Evolutionary conservation across 1,140 invertebrate genomes (phyloP).

Genomic region (Drosophila pectinifera): DNA sequence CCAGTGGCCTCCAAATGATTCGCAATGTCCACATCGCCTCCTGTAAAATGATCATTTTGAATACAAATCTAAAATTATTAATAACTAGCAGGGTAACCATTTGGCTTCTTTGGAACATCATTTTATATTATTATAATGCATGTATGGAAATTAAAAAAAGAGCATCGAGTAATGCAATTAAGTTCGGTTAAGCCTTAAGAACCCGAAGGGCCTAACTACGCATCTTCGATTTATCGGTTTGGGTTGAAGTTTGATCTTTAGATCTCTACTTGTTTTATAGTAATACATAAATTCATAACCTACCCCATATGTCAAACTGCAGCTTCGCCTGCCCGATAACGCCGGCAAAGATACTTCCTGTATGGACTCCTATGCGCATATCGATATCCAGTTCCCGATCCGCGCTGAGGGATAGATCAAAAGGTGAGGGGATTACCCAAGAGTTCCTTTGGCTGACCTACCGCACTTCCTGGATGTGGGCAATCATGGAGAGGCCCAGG

Average conservation of each 20-base stretch:
- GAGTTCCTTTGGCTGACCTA: slow-evolving; percentile 47
- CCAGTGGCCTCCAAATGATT: slow-evolving; percentile 97
- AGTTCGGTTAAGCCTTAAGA: no score
- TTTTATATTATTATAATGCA: no score
- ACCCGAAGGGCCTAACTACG: no score
- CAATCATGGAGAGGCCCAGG: slow-evolving; percentile 95
- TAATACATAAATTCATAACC: no score
- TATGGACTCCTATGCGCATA: slow-evolving; percentile 98
- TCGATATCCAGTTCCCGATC: slow-evolving; percentile 92
- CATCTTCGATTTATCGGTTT: no score
- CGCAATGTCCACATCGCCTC: slow-evolving; percentile 94
- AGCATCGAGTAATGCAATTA: no score
- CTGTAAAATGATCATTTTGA: slow-evolving; percentile 14
- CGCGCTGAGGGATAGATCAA: slow-evolving; percentile 85
- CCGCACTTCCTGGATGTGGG: slow-evolving; percentile 91
- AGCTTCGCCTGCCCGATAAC: slow-evolving; percentile 96
- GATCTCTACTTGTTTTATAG: no score
- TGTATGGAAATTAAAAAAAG: no score
- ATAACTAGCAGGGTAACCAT: no score
- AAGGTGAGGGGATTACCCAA: not conserved
- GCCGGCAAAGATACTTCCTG: slow-evolving; percentile 95
- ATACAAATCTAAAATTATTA: no score
- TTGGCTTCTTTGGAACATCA: no score
- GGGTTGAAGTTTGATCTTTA: no score
- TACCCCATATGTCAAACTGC: slow-evolving; percentile 98